Base-by-base conservation (phyloP, 2,888 invertebrate genomes). In the Epirrhoe alternata region DNA sequence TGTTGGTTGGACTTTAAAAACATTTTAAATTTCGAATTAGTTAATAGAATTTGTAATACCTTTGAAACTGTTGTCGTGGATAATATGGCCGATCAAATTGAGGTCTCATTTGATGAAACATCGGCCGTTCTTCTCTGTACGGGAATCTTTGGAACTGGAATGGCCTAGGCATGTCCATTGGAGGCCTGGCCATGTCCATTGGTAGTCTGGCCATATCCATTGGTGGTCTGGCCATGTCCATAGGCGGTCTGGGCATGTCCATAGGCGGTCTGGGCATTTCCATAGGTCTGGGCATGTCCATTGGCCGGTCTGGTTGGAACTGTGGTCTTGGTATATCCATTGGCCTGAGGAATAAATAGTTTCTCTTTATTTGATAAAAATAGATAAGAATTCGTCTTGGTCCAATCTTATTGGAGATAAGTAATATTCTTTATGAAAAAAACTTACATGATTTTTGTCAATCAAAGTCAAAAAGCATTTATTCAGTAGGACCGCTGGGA, bases 81-180 rank as follows among this genome's bases (percentile, higher is more conserved):
- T 42, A 84, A 62, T 83, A 88, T 0, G 85, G 86, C 17, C 88
- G 69, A 6, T 87, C 87, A 52, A 83, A 87, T 53, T 77, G 80
- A 0, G 85, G 85, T 7, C 80, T 71, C 14, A 77, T 73, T 5
- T 72, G 77, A 12, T 64, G 52, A 49, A 71, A 58, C 73, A 72
- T 49, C 72, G 68, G 10, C 68, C 70, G 35, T 17, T 71, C 71
- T 24, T 71, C 70, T 45, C 78, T 65, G 8, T 66, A 74, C 16
- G 59, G 72, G 66, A 16, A 71, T 24, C 71, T 38, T 8, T 61
- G 72, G 6, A 64, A 64, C 64, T 60, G 69, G 60, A 77, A 81
- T 6, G 60, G 75, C 38, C 82, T 42, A 0, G 8, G 33, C 60
- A 63, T 83, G 0, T 86, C 82, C 69, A 83, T 77, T 0, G 72